A percentile compares a stretch with the other conserved stretches of the same genome.
These are phyloP conservation scores for Philopotamus ludificatus DNA, from an alignment of 1,140 invertebrate species.

Conservation along the genomic window DNA sequence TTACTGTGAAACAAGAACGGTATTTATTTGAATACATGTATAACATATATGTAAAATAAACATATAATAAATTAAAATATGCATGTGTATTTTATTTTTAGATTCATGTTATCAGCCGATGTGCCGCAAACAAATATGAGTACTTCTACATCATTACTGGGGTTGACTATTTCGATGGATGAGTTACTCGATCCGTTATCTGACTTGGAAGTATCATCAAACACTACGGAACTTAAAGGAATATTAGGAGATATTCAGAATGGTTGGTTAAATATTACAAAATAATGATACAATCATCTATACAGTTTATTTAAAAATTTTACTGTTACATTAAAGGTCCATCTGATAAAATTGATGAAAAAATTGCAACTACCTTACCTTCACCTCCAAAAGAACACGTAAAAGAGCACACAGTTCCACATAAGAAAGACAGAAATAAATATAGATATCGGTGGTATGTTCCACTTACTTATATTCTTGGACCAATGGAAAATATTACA, in stretches of 20 bases:
- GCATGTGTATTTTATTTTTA: slow-evolving; percentile 1
- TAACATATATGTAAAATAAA: neutral
- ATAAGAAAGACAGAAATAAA: slow-evolving; percentile 27
- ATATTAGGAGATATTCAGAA: slow-evolving; percentile 19
- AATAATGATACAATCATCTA: neutral
- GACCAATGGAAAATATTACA: slow-evolving; percentile 45
- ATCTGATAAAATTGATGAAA: slow-evolving; percentile 25
- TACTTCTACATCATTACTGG: slow-evolving; percentile 37
- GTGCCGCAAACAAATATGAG: slow-evolving; percentile 44
- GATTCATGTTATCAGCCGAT: slow-evolving; percentile 56
- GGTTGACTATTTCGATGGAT: slow-evolving; percentile 29
- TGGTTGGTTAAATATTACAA: neutral
- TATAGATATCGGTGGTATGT: slow-evolving; percentile 72
- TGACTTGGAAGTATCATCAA: slow-evolving; percentile 7
- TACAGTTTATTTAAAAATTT: neutral
- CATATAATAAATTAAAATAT: slow-evolving; percentile 2
- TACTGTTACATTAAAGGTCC: slow-evolving; percentile 2
- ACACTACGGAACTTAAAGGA: slow-evolving; percentile 14
- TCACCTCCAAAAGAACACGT: slow-evolving; percentile 18
- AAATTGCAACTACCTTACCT: slow-evolving; percentile 18
- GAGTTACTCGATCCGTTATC: slow-evolving; percentile 25
- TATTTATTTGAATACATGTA: slow-evolving; percentile 9
- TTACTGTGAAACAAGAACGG: slow-evolving; percentile 60
- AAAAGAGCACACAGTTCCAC: slow-evolving; percentile 6
- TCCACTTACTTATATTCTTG: slow-evolving; percentile 68